Percentiles rank a stretch among this genome's conserved stretches.
Evolutionary conservation across 1,140 invertebrate genomes (phyloP).

Genomic region (Nasonia vitripennis): DNA sequence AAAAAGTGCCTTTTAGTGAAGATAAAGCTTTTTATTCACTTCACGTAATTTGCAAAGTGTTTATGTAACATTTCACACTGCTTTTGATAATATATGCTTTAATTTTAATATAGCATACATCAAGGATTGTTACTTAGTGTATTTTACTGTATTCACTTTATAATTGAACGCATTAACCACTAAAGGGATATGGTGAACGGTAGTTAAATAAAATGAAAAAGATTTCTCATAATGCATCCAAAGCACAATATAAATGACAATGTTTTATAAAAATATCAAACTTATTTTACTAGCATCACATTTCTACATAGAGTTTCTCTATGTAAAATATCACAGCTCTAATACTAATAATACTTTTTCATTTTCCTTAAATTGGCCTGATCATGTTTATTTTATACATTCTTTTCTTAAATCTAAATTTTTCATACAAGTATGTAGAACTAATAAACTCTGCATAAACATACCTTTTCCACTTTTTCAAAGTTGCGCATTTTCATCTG

Average conservation of each 20-base stretch:
- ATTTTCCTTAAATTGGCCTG: conserved; percentile 41
- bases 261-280: conserved; percentile 11
- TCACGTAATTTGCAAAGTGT: conserved; percentile 71
- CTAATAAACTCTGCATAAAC: conserved; percentile 69
- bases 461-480: conserved; percentile 98
- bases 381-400: conserved; percentile 56
- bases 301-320: neutral
- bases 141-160: conserved; percentile 36
- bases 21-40: conserved; percentile 74
- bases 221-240: neutral
- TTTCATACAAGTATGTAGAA: conserved; percentile 56
- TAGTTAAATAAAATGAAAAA: conserved; percentile 50
- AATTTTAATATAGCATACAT: conserved; percentile 30
- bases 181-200: conserved; percentile 18
- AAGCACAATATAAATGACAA: neutral
- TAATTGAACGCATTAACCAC: conserved; percentile 33
- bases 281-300: conserved; percentile 33
- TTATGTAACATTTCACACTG: conserved; percentile 67
- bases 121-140: conserved; percentile 22
- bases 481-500: conserved; percentile 96
- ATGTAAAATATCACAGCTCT: conserved; percentile 14
- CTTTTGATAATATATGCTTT: conserved; percentile 52
- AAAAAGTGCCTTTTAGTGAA: conserved; percentile 72
- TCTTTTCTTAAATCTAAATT: conserved; percentile 53
- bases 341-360: conserved; percentile 40